Conservation (phyloP, 2,888 invertebrate species). For the Globia sparganii region DNA sequence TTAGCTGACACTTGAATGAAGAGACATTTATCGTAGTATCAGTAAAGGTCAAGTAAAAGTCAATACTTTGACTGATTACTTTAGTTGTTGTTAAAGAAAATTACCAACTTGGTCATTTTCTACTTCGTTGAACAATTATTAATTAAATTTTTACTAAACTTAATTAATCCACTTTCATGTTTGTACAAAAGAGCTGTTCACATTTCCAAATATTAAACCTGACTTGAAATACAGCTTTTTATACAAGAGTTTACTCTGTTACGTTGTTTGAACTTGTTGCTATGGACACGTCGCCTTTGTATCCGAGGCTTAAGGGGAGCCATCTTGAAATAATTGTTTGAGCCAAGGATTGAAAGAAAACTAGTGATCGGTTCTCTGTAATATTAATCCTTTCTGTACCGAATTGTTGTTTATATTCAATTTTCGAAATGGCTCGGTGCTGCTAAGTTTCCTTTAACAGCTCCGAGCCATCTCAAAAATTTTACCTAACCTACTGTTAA, state of each 20-base stretch:
- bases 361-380: constrained; percentile 12
- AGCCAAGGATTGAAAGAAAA: constrained; percentile 20
- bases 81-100: too few species aligned
- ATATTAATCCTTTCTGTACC: constrained; percentile 9
- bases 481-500: background rate
- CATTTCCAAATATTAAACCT: background rate
- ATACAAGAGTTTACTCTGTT: background rate
- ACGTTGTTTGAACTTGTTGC: constrained; percentile 6
- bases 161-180: background rate
- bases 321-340: constrained; percentile 44
- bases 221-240: background rate
- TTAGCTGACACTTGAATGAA: too few species aligned
- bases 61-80: too few species aligned
- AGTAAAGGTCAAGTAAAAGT: too few species aligned
- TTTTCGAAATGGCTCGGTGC: constrained; percentile 14
- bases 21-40: too few species aligned
- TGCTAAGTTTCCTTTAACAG: background rate
- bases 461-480: background rate
- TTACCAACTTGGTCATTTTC: background rate
- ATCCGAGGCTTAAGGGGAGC: background rate
- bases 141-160: background rate
- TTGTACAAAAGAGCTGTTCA: background rate
- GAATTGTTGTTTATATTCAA: constrained; percentile 26
- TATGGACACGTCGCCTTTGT: constrained; percentile 4
- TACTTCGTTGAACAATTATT: background rate